Percentiles rank a stretch among this genome's conserved stretches.
phyloP scores from a whole-genome alignment of 2,797 vertebrate species.

The Enteromius thamalakanensis region DNA sequence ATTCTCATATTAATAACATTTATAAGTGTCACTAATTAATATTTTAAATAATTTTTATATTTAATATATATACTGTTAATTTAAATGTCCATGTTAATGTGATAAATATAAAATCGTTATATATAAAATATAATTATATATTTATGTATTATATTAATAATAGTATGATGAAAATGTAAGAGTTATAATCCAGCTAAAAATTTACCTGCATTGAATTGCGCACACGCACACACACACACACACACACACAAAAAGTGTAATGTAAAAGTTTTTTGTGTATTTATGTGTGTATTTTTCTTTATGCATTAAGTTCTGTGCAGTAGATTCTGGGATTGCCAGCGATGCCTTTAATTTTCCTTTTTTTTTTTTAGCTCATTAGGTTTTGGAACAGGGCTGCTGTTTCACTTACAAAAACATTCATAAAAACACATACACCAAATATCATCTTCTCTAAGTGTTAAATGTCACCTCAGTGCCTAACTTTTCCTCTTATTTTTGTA shows the following conservation, averaged over 20 bases:
- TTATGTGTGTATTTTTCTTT: background rate
- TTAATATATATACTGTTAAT: no score
- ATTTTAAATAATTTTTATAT: background rate
- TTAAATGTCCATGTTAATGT: no score
- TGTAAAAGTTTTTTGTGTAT: background rate
- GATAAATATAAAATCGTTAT: no score
- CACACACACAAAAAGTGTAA: background rate
- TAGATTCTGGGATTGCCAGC: background rate
- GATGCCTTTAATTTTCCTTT: background rate
- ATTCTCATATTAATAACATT: background rate
- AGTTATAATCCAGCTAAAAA: background rate
- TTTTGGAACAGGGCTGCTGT: background rate
- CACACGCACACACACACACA: background rate
- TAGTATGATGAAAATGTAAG: no score
- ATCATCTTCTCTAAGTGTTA: background rate
- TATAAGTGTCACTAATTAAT: background rate
- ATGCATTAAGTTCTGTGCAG: background rate
- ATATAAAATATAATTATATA: no score
- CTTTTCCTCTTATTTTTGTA: background rate
- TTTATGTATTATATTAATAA: no score
- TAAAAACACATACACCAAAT: background rate
- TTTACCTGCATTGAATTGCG: background rate
- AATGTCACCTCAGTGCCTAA: slow-evolving; percentile 6
- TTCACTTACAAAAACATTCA: background rate
- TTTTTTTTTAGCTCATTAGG: background rate